Conservation (phyloP, 2,888 invertebrate genomes). For the Octodonta nipae region DNA sequence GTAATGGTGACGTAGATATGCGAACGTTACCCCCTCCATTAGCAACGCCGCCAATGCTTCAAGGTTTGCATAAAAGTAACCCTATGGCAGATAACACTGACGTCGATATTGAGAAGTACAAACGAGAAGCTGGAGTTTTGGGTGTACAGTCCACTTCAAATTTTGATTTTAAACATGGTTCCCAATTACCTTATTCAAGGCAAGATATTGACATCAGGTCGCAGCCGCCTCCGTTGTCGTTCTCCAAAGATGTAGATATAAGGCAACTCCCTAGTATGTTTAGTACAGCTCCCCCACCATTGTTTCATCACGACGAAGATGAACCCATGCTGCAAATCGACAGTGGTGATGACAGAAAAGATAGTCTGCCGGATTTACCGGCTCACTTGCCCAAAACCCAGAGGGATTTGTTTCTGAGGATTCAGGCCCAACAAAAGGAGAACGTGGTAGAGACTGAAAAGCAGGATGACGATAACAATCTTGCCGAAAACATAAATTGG, state of each 20-base stretch:
- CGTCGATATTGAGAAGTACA: conserved; percentile 20
- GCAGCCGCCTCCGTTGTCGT: conserved; percentile 6
- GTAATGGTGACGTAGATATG: conserved; percentile 37
- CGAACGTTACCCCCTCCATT: conserved; percentile 28
- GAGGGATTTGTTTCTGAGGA: conserved; percentile 50
- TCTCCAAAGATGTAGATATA: conserved; percentile 34
- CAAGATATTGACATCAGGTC: conserved; percentile 22
- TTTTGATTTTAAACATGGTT: conserved; percentile 8
- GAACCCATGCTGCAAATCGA: conserved; percentile 17
- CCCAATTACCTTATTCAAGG: conserved; percentile 8
- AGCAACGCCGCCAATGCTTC: conserved; percentile 8
- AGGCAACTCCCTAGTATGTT: conserved; percentile 29
- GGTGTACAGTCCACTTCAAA: conserved; percentile 6
- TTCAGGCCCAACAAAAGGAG: conserved; percentile 50
- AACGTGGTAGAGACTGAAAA: conserved; percentile 31
- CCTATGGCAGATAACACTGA: not conserved
- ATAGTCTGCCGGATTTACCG: conserved; percentile 36
- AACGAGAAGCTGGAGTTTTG: conserved; percentile 19
- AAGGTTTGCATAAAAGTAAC: not conserved
- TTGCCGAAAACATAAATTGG: conserved; percentile 44
- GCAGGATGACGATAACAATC: conserved; percentile 16
- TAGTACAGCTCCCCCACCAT: conserved; percentile 8
- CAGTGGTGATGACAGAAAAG: conserved; percentile 14
- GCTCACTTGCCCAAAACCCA: conserved; percentile 50
- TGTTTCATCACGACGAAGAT: conserved; percentile 14